Conservation (phyloP, 2,888 invertebrate species). For the Acholoe squamosa region DNA sequence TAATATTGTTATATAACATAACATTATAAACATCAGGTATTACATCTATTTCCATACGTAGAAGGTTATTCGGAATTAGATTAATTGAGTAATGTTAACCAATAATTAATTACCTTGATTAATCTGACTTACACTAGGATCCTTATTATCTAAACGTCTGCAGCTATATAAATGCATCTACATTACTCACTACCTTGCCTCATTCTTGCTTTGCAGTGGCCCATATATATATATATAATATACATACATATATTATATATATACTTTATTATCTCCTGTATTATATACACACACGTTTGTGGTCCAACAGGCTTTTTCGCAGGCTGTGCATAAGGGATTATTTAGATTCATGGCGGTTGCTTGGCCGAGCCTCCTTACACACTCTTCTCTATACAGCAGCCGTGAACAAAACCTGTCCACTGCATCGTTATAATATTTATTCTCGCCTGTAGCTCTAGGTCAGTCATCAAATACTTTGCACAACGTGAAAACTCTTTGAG, state of each 20-base stretch:
- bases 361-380: background rate
- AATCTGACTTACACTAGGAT: slow-evolving; percentile 55
- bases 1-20: slow-evolving; percentile 57
- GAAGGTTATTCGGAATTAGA: slow-evolving; percentile 50
- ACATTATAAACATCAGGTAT: slow-evolving; percentile 51
- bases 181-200: slow-evolving; percentile 49
- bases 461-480: slow-evolving; percentile 51
- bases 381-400: background rate
- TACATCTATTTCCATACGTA: slow-evolving; percentile 56
- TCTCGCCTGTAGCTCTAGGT: background rate
- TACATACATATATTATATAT: slow-evolving; percentile 24
- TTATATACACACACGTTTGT: slow-evolving; percentile 15
- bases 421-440: background rate
- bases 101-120: slow-evolving; percentile 53
- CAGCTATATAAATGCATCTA: slow-evolving; percentile 58
- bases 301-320: slow-evolving; percentile 29
- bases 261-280: slow-evolving; percentile 35
- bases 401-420: background rate
- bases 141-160: slow-evolving; percentile 44
- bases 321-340: slow-evolving; percentile 10
- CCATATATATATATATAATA: slow-evolving; percentile 36
- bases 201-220: slow-evolving; percentile 35
- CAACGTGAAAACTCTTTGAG: slow-evolving; percentile 58
- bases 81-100: slow-evolving; percentile 57
- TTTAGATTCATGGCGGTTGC: background rate